Evolutionary conservation across 2,797 vertebrate genomes (phyloP), one percentile per base, ranked within the genome.

Genomic region (Clarias laeviceps): DNA sequence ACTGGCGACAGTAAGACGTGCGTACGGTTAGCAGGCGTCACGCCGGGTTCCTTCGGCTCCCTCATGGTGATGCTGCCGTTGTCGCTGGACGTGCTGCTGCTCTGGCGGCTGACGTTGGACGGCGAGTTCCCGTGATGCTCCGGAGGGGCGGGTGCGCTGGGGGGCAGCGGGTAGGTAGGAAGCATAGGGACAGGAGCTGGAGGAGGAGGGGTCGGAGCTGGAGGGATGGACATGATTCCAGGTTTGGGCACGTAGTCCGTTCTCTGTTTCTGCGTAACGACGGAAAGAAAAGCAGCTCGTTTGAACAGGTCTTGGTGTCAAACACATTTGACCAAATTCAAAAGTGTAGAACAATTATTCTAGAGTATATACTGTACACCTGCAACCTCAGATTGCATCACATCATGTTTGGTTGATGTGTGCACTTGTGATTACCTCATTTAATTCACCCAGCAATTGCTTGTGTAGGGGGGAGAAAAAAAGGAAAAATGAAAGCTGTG

Each of bases 371-470:
- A 5, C 4, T 37, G 37, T 5, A 70, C 18, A 70, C 18, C 22
- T 45, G 3, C 24, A 34, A 72, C 6, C 69, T 45, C 37, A n/a
- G 69, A 45, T 24, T 45, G 22, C 69, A 15, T 50, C 14, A 54
- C 27, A 9, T 29, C n/a, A 18, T 8, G 3, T 22, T 40, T 27
- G 65, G 14, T 68, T 14, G 12, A 65, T 20, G 24, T 6, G 40
- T 62, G 29, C 27, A 72, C 57, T 59, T 65, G 61, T 81, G 77
- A 90, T 98, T 99, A 99, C 98, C 98, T 99, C 97, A 56, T 98
- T 97, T 82, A 99, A 94, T 92, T 99, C 98, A 85, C 97, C 97
- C 91, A 99, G 96, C 93, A 99, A 95, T 94, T 97, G 97, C 98
- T 99, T 93, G 92, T 89, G 91, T 91, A 73, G 86, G 24, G 92